These are phyloP conservation scores for Otis tarda DNA, from an alignment of 2,113 vertebrate species.

Conservation along the genomic window DNA sequence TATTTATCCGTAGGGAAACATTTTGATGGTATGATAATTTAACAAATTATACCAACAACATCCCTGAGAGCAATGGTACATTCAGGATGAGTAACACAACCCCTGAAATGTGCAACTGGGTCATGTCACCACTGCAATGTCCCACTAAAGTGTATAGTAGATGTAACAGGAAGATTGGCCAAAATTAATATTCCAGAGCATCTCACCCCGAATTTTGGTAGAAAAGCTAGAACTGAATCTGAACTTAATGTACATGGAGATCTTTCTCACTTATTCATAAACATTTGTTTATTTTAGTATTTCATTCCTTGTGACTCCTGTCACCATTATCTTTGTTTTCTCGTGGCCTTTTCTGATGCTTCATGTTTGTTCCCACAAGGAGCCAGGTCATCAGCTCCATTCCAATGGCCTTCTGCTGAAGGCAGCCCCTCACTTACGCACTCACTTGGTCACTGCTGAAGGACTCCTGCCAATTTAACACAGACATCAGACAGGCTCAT, in stretches of 20 bases:
- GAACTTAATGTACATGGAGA: not conserved
- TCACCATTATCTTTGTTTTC: not conserved
- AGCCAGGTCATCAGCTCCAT: not conserved
- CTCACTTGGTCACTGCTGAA: rapidly evolving
- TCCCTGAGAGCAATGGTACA: not conserved
- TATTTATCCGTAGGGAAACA: not conserved
- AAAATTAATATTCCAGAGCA: not conserved
- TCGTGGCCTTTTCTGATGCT: not conserved
- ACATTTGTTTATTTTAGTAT: not conserved
- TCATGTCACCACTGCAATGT: not conserved
- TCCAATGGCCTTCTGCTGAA: not conserved
- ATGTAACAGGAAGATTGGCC: not conserved
- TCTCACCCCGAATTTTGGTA: not conserved
- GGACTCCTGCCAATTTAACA: not conserved
- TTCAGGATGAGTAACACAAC: not conserved
- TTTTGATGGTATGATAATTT: not conserved
- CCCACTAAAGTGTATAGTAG: not conserved
- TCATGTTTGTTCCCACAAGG: not conserved
- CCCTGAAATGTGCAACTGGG: not conserved
- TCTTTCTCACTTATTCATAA: not conserved
- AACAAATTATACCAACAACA: not conserved
- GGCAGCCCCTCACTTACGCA: not conserved
- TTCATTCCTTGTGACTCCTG: not conserved
- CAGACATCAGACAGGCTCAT: not conserved
- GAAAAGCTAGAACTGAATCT: not conserved